Evolutionary conservation across 2,888 invertebrate species (phyloP), one percentile per base, ranked within the genome.

Genomic region (Xestia rhomboidea): DNA sequence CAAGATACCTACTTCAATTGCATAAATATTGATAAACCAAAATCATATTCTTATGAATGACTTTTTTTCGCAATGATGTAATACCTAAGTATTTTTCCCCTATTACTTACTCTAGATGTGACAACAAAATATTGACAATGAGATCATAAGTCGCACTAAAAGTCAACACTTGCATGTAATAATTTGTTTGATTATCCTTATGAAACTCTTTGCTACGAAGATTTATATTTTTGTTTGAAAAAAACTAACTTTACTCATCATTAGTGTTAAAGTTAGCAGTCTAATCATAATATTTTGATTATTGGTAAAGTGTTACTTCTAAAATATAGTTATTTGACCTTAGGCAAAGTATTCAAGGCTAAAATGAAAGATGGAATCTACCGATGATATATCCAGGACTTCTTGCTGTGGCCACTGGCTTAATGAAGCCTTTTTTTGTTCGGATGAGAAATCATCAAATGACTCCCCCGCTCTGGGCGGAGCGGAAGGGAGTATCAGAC

Each of bases 101-200:
- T 49, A 34, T 6, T 6, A 5, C 21, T 30, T 68, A 74, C 64
- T 74, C 74, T 60, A 79, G 41, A 68, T 60, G 21, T 44, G 67
- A 70, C 30, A 66, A n/a, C 15, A 67, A 70, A 57, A 72, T 82
- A 75, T 83, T 79, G 38, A 62, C 62, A 18, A 67, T 82, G 75
- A 75, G 44, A 66, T 83, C 79, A 75, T 60, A 41, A 75, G 62
- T 75, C 34, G 27, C 49, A 64, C 57, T 73, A 30, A 57, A 70
- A 70, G 49, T 60, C 51, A 74, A 82, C 68, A 77, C 30, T 62
- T 49, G 73, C 67, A 54, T 41, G 15, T 46, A 68, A 27, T 54
- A 64, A 64, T 62, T 74, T 78, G 68, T 82, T 78, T 82, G 79
- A 46, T 68, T 68, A 74, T 79, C 64, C 73, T 79, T 24, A 73